Base-by-base conservation (phyloP, 2,888 invertebrate genomes). In the Chalcosyrphus nemorum region DNA sequence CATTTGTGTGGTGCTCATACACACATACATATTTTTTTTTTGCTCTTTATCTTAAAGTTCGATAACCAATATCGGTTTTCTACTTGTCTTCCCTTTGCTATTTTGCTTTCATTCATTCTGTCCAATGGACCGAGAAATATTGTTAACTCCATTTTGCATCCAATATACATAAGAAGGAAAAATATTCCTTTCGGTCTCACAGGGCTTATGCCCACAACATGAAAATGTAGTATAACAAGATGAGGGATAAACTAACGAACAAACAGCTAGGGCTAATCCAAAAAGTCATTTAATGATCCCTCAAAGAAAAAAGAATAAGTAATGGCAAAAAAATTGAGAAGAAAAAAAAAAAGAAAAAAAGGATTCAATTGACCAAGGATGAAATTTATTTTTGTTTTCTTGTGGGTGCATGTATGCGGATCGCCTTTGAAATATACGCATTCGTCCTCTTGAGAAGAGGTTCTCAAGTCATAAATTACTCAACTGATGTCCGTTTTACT, bases 281-380 rank as follows among this genome's bases (percentile, higher is more conserved):
- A 45, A 82, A 72, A 71, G 71, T 72, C 71, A 82, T 72, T 56
- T 66, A 82, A 77, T 77, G 81, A 82, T 77, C 71, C 71, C 45
- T 72, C 71, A 65, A 47, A 54, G 32, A 74, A 27, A 57, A 45
- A 47, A 32, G 11, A 27, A 24, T 17, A 41, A 41, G 17, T 52
- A 41, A 61, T 43, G 56, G 29, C 38, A 57, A 50, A 47, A 59
- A 57, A 65, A 65, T 65, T 65, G 81, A 70, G 71, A 41, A 59
- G 50, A 56, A 54, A 32, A 50, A 29, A 47, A 15, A 4, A 29
- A 17, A 50, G 19, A 11, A 13, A 52, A 70, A 54, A 52, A 29
- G 59, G 77, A 56, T 77, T 77, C 77, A 82, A 72, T 78, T 72
- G 82, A 71, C 82, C 77, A 71, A 41, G 59, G 59, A 82, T 54